Base-by-base conservation (phyloP, 2,113 vertebrate species). In the Hystrix cristata region DNA sequence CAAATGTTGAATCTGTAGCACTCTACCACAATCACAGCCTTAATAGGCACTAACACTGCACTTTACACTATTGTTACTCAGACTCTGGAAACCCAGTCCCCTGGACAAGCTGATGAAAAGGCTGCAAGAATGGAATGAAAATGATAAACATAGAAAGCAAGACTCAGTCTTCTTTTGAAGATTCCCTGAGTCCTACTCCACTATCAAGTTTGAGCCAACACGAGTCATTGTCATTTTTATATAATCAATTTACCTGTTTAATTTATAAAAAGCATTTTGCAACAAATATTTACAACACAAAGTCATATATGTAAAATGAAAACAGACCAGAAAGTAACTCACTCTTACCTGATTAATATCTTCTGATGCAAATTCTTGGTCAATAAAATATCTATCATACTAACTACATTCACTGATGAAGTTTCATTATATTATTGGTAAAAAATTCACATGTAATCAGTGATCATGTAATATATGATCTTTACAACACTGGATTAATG, bases 271-370 rank as follows among this genome's bases (percentile, higher is more conserved):
- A 88, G 69, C 67, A 19, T 25, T 60, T 23, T 74, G 23, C 90
- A 95, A 90, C 60, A 84, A 67, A 74, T 76, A 74, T 83, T 94
- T 74, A 82, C 29, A 84, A 95, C 59, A 76, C 51, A 65, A 51
- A 64, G 21, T 62, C 46, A 72, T 55, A 79, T 55, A 23, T 29
- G 8, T 48, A 91, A 91, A 95, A 72, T 51, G 25, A 86, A 95
- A 83, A 79, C 19, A 91, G 43, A 65, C 21, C 69, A 88, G 67
- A 67, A 83, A 57, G 57, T 27, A 88, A 88, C 48, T 59, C 65
- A 81, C 29, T 71, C 25, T 21, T 59, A 53, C 51, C 57, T 72
- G 81, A 74, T 69, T 62, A 89, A 81, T 55, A 90, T 7, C 4
- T 84, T 84, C 43, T 85, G 87, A 85, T 12, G 59, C 48, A 5